Conservation (phyloP, 2,797 vertebrate species). For the Dermochelys coriacea region DNA sequence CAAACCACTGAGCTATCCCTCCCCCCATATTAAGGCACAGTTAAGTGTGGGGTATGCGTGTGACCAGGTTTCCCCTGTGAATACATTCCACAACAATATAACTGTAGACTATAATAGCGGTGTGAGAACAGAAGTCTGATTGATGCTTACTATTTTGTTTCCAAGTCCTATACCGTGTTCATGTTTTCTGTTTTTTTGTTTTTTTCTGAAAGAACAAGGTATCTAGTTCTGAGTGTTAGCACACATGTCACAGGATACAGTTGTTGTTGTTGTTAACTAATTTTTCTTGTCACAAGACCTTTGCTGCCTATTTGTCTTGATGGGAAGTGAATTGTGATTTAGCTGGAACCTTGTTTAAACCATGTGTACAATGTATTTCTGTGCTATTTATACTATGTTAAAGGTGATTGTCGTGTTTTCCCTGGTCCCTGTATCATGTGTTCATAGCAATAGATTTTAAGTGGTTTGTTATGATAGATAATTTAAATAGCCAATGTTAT, state of each 20-base stretch:
- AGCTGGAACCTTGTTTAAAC: not conserved
- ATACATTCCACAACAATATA: not conserved
- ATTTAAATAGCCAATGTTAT: not conserved
- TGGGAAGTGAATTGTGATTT: conserved; percentile 35
- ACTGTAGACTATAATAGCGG: not conserved
- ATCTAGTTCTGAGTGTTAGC: not conserved
- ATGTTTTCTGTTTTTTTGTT: not conserved
- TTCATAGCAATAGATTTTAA: not conserved
- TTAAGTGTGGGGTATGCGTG: no score
- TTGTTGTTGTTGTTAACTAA: conserved; percentile 48
- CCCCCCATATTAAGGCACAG: no score
- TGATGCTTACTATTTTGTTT: conserved; percentile 34
- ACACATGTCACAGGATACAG: not conserved
- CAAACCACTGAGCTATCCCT: no score
- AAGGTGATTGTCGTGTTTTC: not conserved
- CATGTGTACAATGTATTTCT: not conserved
- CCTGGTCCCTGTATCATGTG: not conserved
- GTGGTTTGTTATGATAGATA: not conserved
- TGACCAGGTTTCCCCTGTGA: not conserved
- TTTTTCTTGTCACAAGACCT: conserved; percentile 53
- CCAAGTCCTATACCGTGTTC: not conserved
- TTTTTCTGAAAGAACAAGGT: not conserved
- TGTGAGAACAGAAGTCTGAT: conserved; percentile 18
- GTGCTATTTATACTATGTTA: fast-evolving
- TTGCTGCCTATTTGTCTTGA: not conserved